phyloP scores from a whole-genome alignment of 2,888 invertebrate genomes.

The Ischnura elegans region DNA sequence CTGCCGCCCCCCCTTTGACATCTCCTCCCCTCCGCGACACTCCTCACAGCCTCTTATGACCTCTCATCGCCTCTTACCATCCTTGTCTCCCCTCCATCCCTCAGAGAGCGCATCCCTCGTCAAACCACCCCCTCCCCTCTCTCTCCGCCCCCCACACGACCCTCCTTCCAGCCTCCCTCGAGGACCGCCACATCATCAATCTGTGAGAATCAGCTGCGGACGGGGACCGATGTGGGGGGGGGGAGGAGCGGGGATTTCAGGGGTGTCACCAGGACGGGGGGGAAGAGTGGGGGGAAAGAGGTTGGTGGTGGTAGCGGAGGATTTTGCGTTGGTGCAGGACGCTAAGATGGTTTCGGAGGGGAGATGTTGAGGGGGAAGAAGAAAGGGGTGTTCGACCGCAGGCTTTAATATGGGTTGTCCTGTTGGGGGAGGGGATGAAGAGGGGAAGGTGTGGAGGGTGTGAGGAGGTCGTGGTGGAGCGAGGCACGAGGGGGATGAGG shows the following conservation, averaged over 20 bases:
- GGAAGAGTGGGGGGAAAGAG: neutral
- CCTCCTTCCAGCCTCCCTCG: neutral
- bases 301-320: neutral
- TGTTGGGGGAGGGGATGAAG: neutral
- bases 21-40: neutral
- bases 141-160: neutral
- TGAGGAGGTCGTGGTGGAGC: neutral
- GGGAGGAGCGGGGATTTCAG: neutral
- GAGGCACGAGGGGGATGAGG: neutral
- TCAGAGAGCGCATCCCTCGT: neutral
- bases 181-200: constrained; percentile 65
- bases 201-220: constrained; percentile 67
- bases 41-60: constrained; percentile 62
- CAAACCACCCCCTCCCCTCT: neutral
- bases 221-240: neutral
- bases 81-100: constrained; percentile 42
- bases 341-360: constrained; percentile 40
- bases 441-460: neutral
- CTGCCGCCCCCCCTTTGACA: neutral
- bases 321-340: constrained; percentile 15
- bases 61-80: constrained; percentile 65
- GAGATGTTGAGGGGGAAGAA: neutral
- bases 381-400: neutral
- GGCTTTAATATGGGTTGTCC: constrained; percentile 21
- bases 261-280: neutral